Base-by-base conservation (phyloP, 2,797 vertebrate genomes). In the Pelochelys cantorii region DNA sequence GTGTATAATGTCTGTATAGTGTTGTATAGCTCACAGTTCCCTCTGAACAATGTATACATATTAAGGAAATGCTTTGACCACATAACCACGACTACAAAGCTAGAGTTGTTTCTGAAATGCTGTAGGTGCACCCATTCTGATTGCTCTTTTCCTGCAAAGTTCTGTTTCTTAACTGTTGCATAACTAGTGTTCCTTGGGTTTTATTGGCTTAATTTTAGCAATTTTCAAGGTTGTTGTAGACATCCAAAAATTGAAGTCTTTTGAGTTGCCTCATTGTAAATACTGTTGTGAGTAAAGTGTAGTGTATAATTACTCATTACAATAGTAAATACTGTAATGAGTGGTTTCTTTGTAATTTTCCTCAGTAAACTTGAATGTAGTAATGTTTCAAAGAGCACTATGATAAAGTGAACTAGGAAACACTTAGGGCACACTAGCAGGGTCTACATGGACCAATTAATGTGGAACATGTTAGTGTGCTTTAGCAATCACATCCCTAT, bases 1-100 rank as follows among this genome's bases (percentile, higher is more conserved):
- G 42, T 48, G 42, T 48, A 48, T 48, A 1, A 1, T 52, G 84
- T 11, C 11, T 5, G 62, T 48, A 15, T 79, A n/a, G 71, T 85
- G 89, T 90, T 60, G 42, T 48, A 12, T 82, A 53, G 75, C 83
- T 84, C 17, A 0, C 90, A 52, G 85, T 80, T 83, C 91, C 75
- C 92, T 85, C 71, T 83, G 52, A 71, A 52, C 89, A 1, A 1
- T 1, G 1, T 68, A n/a, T 86, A 6, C 68, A 23, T 48, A 4
- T 82, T 1, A 7, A 94, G 94, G 95, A 96, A 95, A n/a, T 10
- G 82, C 80, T 87, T 2, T 87, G 55, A 95, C 97, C 95, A 56
- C 96, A 88, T 48, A 88, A 93, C 93, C 95, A 84, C 78, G 1
- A 55, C 71, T 86, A 54, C 93, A 95, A 86, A 89, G 25, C 84